Base-by-base conservation (phyloP, 2,797 vertebrate species). In the Glossophaga mutica region DNA sequence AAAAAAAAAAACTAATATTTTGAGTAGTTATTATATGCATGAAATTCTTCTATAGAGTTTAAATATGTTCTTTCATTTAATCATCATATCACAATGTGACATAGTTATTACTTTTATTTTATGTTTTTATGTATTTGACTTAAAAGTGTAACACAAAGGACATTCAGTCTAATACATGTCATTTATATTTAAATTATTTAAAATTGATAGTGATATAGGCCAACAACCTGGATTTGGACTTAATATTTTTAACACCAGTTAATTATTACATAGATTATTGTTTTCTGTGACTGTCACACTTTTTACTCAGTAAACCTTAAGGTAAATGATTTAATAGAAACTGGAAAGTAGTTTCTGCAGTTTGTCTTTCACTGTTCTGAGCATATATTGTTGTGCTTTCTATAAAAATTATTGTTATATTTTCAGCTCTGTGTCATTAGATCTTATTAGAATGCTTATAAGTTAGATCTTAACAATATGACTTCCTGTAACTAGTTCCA, bases 381-480 rank as follows among this genome's bases (percentile, higher is more conserved):
- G 19, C 26, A 89, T 81, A 67, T 76, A 85, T 50, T 85, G 84
- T 50, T 89, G 34, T 74, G 9, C 26, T 92, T 97, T 97, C 44
- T 93, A 29, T 11, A 65, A 15, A 87, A 93, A 93, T 95, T 87
- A 77, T 84, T 95, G 39, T 59, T 34, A 65, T 57, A 79, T 67
- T 87, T 95, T 84, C 16, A 93, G 12, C 10, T 85, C 11, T 55
- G 19, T 11, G 4, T 67, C 67, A 77, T 71, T 89, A 77, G 5
- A 83, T 42, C 21, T 48, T 93, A 73, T 84, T 97, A 59, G 16
- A 81, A 85, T 90, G 2, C 32, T 32, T 91, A 90, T 68, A 21
- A 67, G 95, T 86, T 81, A 78, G 29, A 92, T 82, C 50, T 92
- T 84, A 78, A 76, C 24, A 94, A 71, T 71, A 85, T 10, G 77